phyloP scores from a whole-genome alignment of 2,113 vertebrate genomes.

The Ctenodactylus gundi region DNA sequence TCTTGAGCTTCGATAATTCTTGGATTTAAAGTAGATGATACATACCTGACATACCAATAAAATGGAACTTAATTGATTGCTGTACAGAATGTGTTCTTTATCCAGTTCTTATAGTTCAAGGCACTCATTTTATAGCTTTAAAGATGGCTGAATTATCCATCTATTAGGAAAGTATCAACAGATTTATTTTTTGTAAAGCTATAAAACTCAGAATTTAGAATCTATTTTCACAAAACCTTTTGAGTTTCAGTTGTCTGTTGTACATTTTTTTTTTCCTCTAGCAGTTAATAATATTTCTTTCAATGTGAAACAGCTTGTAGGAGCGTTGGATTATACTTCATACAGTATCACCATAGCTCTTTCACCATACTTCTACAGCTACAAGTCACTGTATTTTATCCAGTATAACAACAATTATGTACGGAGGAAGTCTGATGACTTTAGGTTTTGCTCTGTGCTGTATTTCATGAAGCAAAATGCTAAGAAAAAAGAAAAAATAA shows the following conservation, averaged over 20 bases:
- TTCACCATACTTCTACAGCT: neutral
- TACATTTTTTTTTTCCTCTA: constrained; percentile 32
- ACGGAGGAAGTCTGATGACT: neutral
- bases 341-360: constrained; percentile 19
- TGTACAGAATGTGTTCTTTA: constrained; percentile 4
- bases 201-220: constrained; percentile 37
- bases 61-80: constrained; percentile 53
- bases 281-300: constrained; percentile 60
- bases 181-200: constrained; percentile 65
- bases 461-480: constrained; percentile 34
- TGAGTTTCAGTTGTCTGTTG: constrained; percentile 52
- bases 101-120: neutral
- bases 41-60: constrained; percentile 50
- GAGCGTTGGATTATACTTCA: constrained; percentile 42
- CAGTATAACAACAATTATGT: neutral
- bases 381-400: constrained; percentile 19
- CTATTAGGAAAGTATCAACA: constrained; percentile 45
- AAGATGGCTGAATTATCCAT: constrained; percentile 53
- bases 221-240: constrained; percentile 60
- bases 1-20: constrained; percentile 36
- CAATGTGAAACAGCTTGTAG: constrained; percentile 42
- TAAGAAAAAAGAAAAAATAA: constrained; percentile 36
- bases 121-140: constrained; percentile 34
- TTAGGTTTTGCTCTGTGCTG: neutral
- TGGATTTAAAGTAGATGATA: constrained; percentile 58